Evolutionary conservation across 1,140 invertebrate genomes (phyloP).

Genomic region (Ceratina calcarata): DNA sequence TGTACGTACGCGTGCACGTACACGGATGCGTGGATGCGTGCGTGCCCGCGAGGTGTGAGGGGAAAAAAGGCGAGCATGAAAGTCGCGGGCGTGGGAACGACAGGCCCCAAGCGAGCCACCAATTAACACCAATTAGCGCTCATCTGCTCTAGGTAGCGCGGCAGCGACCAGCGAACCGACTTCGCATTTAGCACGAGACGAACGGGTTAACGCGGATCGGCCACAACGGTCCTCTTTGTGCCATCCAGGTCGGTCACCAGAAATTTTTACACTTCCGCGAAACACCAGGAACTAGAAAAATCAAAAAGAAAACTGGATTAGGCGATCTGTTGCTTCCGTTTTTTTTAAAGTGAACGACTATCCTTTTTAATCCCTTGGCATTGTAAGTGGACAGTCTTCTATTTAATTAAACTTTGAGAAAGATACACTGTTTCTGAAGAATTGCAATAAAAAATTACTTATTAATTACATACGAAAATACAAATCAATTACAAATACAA

Average conservation of each 20-base stretch:
- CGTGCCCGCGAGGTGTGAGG: constrained; percentile 47
- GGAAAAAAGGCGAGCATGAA: constrained; percentile 64
- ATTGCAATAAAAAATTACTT: too few species aligned
- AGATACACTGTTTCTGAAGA: too few species aligned
- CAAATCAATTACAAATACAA: too few species aligned
- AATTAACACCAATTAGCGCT: constrained; percentile 71
- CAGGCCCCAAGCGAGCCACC: constrained; percentile 64
- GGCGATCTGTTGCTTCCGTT: too few species aligned
- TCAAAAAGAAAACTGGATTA: constrained; percentile 4
- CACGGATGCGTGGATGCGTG: not conserved
- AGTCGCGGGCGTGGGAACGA: constrained; percentile 70
- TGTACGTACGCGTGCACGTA: constrained; percentile 15
- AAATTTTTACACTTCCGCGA: constrained; percentile 31
- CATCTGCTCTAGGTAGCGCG: constrained; percentile 70
- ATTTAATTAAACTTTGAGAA: too few species aligned
- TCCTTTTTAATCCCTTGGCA: too few species aligned
- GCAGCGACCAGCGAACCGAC: constrained; percentile 51
- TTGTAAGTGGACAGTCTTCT: too few species aligned
- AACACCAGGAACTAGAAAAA: not conserved
- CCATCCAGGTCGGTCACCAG: not conserved
- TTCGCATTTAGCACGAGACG: constrained; percentile 65
- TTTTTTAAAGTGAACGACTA: too few species aligned
- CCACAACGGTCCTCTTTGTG: constrained; percentile 57
- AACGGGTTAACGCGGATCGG: constrained; percentile 46
- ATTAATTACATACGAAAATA: not conserved